A percentile compares a stretch with the other conserved stretches of the same genome.
Conservation (phyloP, 2,113 vertebrate species). For the Ameiurus melas region DNA sequence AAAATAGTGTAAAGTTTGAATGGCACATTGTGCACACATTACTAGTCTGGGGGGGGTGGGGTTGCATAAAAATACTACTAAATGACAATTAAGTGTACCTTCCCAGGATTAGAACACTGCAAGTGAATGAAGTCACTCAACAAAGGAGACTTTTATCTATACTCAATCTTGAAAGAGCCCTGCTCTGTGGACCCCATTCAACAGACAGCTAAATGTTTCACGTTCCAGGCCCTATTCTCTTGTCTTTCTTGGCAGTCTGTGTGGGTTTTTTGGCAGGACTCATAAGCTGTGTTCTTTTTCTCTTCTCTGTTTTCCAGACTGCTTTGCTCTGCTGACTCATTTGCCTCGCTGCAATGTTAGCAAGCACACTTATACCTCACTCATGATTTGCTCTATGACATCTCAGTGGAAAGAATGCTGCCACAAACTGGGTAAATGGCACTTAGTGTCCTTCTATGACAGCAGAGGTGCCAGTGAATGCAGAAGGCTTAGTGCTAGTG, state of each 20-base stretch:
- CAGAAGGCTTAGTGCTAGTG: slow-evolving; percentile 4
- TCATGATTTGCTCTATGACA: slow-evolving; percentile 60
- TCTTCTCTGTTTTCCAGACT: slow-evolving; percentile 39
- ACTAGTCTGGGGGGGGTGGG: too few relatives aligned
- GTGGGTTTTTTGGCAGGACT: slow-evolving; percentile 18
- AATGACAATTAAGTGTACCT: not conserved
- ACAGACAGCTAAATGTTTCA: slow-evolving; percentile 37
- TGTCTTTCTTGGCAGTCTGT: slow-evolving; percentile 49
- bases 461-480: slow-evolving; percentile 1
- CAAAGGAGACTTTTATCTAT: slow-evolving; percentile 27
- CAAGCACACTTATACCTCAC: slow-evolving; percentile 43
- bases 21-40: not conserved
- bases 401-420: slow-evolving; percentile 65
- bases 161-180: slow-evolving; percentile 41
- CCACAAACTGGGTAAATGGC: slow-evolving; percentile 52
- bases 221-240: slow-evolving; percentile 41
- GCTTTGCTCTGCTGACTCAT: slow-evolving; percentile 51
- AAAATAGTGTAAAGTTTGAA: not conserved
- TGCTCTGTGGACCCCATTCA: slow-evolving; percentile 31
- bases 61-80: not conserved
- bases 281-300: slow-evolving; percentile 20
- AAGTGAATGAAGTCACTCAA: not conserved
- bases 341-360: slow-evolving; percentile 54
- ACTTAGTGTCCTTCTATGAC: slow-evolving; percentile 37
- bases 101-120: not conserved